phyloP scores from a whole-genome alignment of 2,888 invertebrate genomes.

The Choreutis nemorana region DNA sequence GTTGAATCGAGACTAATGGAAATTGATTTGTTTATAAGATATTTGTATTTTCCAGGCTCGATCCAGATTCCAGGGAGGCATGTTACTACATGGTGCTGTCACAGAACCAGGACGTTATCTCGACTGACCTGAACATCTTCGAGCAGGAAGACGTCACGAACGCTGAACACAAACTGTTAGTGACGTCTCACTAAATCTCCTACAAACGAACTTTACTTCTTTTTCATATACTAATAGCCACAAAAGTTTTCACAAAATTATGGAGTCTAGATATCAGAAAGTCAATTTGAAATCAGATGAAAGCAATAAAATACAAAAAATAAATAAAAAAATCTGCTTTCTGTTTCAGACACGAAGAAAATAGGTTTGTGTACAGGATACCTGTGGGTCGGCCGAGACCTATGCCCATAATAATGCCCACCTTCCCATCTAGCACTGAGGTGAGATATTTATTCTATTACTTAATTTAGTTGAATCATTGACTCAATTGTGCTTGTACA shows the following conservation, averaged over 20 bases:
- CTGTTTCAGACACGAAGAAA: constrained; percentile 30
- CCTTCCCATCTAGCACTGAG: constrained; percentile 12
- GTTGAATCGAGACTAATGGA: no score
- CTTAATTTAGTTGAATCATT: no score
- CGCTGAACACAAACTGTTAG: constrained; percentile 38
- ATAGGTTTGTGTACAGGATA: constrained; percentile 30
- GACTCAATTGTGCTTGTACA: no score
- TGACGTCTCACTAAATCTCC: constrained; percentile 5
- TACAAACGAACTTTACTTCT: not conserved
- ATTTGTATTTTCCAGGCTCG: constrained; percentile 32
- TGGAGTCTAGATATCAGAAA: no score
- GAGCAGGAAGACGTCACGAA: constrained; percentile 35
- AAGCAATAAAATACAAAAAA: no score
- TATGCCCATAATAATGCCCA: constrained; percentile 20
- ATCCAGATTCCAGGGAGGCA: constrained; percentile 41
- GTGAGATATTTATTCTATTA: no score
- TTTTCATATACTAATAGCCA: not conserved
- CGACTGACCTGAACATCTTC: constrained; percentile 24
- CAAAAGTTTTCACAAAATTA: no score
- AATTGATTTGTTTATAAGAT: no score
- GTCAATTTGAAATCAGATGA: no score
- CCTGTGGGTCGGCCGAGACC: constrained; percentile 31
- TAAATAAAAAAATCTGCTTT: constrained; percentile 1
- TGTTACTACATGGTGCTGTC: constrained; percentile 30
- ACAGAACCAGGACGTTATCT: constrained; percentile 16